Evolutionary conservation across 1,140 invertebrate genomes (phyloP), one percentile per base, ranked within the genome.

Genomic region (Pemphigus obesinymphae): DNA sequence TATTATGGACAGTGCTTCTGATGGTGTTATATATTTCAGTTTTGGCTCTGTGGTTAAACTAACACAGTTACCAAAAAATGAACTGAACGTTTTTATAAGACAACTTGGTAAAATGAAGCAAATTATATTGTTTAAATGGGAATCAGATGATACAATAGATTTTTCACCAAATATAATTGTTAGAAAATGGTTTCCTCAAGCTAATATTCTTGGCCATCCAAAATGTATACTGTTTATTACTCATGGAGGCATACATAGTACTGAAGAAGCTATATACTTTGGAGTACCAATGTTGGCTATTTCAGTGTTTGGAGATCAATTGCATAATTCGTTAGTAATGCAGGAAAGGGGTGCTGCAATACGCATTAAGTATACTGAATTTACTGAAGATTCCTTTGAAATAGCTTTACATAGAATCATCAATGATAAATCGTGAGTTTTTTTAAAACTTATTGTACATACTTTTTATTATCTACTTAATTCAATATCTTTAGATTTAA

Each of bases 101-200:
- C 50, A 58, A 58, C 53, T 78, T 8, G 34, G 73, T 8, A 55
- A 23, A 10, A 40, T 78, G 4, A 88, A 88, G 83, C 70, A 48
- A 55, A 75, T 43, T 26, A 90, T 93, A 48, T 87, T 93, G 72
- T 93, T 92, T 92, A 93, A 92, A 88, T 94, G 91, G 91, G 91
- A 93, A 85, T 88, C 88, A 72, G 89, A 91, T 10, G 87, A 87
- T 2, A 84, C 90, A 83, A 85, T 88, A 2, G 86, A 89, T 20
- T 58, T 80, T 23, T 89, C 91, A 17, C 86, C 89, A 78, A 93
- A 94, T 87, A 87, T 93, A 55, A 89, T 89, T 84, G 85, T 91
- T 6, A 86, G 88, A 40, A 89, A 89, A 84, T 94, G 92, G 92
- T 84, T 92, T 83, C 93, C 92, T 4, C 92, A 93, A 86, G 88